Evolutionary conservation across 2,113 vertebrate species (phyloP).

Genomic region (Dipodomys stephensi): DNA sequence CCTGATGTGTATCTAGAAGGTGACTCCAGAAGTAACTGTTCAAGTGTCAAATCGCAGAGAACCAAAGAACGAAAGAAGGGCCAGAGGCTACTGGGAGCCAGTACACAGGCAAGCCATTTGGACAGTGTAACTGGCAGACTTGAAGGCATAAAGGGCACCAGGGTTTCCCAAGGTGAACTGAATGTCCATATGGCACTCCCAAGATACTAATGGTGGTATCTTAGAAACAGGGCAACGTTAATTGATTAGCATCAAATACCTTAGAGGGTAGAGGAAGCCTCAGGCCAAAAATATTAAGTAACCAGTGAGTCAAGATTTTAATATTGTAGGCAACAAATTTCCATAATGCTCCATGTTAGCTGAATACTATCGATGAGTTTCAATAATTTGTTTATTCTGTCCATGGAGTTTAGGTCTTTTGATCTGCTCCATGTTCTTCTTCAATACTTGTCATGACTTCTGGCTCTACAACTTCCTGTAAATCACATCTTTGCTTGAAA

Average conservation of each 20-base stretch:
- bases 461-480: background rate
- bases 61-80: background rate
- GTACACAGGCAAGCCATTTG: accelerated
- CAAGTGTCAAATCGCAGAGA: background rate
- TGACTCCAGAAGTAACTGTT: background rate
- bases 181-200: background rate
- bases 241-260: background rate
- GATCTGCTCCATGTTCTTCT: background rate
- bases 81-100: background rate
- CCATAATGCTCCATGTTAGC: background rate
- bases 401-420: background rate
- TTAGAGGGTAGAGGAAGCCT: background rate
- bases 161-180: too few relatives aligned
- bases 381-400: background rate
- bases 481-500: background rate
- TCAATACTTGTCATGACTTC: background rate
- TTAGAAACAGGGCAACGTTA: background rate
- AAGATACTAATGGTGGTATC: background rate
- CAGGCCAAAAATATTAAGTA: background rate
- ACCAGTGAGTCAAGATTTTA: background rate
- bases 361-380: background rate
- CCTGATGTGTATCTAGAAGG: background rate
- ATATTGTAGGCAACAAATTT: background rate
- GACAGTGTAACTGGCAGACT: background rate
- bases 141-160: background rate